Percentiles rank a stretch among this genome's conserved stretches.
phyloP scores from a whole-genome alignment of 2,797 vertebrate genomes.

The Lepidocolaptes lacrymiger region DNA sequence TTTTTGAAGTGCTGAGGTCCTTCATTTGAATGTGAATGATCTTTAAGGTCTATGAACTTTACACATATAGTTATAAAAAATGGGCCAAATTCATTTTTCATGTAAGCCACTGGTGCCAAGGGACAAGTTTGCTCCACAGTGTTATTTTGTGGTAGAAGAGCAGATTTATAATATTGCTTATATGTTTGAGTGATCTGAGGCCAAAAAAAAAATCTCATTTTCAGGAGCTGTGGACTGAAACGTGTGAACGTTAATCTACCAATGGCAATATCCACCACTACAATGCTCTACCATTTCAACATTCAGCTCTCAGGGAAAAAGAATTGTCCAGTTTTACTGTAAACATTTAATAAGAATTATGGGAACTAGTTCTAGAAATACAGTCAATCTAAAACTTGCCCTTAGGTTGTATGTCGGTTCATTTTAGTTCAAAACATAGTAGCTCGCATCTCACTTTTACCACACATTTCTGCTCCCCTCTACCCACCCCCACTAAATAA shows the following conservation, averaged over 20 bases:
- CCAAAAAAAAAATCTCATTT: conserved; percentile 47
- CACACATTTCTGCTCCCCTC: neutral
- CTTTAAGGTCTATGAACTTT: conserved; percentile 41
- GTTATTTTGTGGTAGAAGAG: conserved; percentile 33
- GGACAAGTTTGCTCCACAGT: conserved; percentile 31
- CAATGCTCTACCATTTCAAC: neutral
- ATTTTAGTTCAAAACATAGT: neutral
- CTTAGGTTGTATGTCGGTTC: neutral
- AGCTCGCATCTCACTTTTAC: neutral
- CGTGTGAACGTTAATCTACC: neutral
- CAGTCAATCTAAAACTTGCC: neutral
- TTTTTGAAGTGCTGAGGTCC: neutral
- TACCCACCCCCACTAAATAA: neutral
- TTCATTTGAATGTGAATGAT: neutral
- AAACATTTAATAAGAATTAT: neutral
- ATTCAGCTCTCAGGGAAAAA: conserved; percentile 28
- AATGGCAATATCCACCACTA: neutral
- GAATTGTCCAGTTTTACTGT: neutral
- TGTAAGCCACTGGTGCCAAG: conserved; percentile 20
- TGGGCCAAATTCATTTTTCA: conserved; percentile 13
- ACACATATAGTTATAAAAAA: neutral
- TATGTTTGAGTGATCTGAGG: conserved; percentile 41
- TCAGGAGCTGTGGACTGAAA: conserved; percentile 60
- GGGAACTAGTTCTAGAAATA: neutral
- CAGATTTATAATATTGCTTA: conserved; percentile 35